Evolutionary conservation across 2,888 invertebrate genomes (phyloP).

Genomic region (Yponomeuta cagnagella): DNA sequence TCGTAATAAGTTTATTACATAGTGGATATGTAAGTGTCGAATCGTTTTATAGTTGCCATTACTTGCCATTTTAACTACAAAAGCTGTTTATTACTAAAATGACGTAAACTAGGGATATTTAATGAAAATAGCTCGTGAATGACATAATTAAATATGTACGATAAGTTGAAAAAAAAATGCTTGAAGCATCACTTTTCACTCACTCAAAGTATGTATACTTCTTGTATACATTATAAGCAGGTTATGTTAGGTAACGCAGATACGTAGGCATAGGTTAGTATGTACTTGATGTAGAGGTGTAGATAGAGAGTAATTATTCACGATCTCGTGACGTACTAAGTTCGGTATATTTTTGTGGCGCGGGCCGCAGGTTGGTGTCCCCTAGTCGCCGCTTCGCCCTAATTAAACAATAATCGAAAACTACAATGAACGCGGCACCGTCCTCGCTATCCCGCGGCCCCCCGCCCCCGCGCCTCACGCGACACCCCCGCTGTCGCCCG

Average conservation of each 20-base stretch:
- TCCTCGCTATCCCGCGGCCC: slow-evolving; percentile 55
- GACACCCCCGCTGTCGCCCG: slow-evolving; percentile 23
- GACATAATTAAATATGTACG: no score
- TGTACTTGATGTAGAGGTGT: not conserved
- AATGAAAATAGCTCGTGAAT: no score
- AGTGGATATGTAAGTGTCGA: not conserved
- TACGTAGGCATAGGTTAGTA: no score
- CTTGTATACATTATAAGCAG: no score
- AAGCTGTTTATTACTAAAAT: no score
- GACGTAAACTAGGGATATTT: no score
- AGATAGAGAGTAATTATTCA: not conserved
- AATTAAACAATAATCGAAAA: slow-evolving; percentile 77
- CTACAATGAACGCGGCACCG: slow-evolving; percentile 73
- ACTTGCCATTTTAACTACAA: no score
- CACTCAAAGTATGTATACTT: no score
- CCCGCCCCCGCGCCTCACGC: slow-evolving; percentile 18
- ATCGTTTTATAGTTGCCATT: not conserved
- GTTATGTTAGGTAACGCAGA: no score
- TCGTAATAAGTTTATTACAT: not conserved
- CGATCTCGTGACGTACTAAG: not conserved
- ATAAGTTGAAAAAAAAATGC: no score
- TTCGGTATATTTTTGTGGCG: slow-evolving; percentile 18
- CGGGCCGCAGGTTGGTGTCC: slow-evolving; percentile 50
- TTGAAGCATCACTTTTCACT: no score
- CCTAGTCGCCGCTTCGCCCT: slow-evolving; percentile 75